Evolutionary conservation across 2,113 vertebrate genomes (phyloP).

Genomic region (Heliornis fulica): DNA sequence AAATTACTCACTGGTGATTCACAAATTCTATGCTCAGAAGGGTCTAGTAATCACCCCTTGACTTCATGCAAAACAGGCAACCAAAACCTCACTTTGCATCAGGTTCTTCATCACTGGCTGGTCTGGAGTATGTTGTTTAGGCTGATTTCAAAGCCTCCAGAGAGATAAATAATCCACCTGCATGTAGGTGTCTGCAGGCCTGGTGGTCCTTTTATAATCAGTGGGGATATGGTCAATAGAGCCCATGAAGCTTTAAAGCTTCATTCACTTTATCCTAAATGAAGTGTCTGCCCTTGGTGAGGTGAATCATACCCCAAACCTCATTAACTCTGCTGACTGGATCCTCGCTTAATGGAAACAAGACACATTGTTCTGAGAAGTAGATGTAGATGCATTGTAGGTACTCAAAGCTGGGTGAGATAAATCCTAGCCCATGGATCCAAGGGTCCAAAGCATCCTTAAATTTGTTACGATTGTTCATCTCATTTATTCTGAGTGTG

Average conservation of each 20-base stretch:
- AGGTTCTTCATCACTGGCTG: neutral
- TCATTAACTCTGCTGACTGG: neutral
- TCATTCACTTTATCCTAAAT: neutral
- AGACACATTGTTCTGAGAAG: neutral
- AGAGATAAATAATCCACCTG: neutral
- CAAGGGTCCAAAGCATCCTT: neutral
- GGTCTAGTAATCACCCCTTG: neutral
- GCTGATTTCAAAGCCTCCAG: neutral
- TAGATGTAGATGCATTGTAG: neutral
- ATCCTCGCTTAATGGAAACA: neutral
- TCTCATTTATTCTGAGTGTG: neutral
- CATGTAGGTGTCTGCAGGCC: neutral
- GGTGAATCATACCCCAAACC: neutral
- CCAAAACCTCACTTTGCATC: neutral
- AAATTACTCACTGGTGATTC: constrained; percentile 57
- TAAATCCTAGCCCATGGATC: neutral
- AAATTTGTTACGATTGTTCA: neutral
- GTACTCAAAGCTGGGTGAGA: neutral
- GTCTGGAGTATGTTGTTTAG: neutral
- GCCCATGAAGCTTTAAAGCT: neutral
- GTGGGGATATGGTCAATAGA: neutral
- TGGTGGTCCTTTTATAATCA: neutral
- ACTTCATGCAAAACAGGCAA: neutral
- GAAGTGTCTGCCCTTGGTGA: neutral
- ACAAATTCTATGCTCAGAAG: constrained; percentile 26